phyloP scores from a whole-genome alignment of 2,888 invertebrate genomes.

The Erannis defoliaria region DNA sequence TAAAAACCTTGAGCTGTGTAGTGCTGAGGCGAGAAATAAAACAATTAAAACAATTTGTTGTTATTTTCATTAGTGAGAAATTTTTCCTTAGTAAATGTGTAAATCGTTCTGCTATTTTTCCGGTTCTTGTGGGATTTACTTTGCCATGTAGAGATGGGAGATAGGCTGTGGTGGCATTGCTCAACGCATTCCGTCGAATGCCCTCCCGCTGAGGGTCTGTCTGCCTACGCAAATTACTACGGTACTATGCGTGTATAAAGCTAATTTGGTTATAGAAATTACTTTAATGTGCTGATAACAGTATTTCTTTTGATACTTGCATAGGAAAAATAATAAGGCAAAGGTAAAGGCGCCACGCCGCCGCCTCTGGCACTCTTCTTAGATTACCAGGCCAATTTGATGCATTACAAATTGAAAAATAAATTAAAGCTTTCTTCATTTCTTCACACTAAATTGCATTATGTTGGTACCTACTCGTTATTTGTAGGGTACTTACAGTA shows the following conservation, averaged over 20 bases:
- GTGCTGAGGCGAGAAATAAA: slow-evolving; percentile 36
- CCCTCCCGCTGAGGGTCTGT: slow-evolving; percentile 27
- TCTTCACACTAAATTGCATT: background rate
- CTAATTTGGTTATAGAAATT: slow-evolving; percentile 33
- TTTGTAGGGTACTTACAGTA: background rate
- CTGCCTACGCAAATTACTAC: slow-evolving; percentile 36
- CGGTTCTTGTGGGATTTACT: slow-evolving; percentile 31
- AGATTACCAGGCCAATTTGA: slow-evolving; percentile 13
- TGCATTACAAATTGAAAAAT: slow-evolving; percentile 7
- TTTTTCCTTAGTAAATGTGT: slow-evolving; percentile 15
- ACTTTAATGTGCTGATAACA: slow-evolving; percentile 23
- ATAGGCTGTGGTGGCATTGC: slow-evolving; percentile 27
- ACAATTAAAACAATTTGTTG: slow-evolving; percentile 34
- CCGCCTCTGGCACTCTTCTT: slow-evolving; percentile 11
- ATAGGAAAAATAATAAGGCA: slow-evolving; percentile 10
- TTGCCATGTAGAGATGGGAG: slow-evolving; percentile 25
- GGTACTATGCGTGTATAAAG: slow-evolving; percentile 30
- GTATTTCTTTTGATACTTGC: slow-evolving; percentile 12
- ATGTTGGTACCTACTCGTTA: background rate
- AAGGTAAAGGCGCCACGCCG: background rate
- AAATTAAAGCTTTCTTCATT: background rate
- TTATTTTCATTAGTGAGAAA: slow-evolving; percentile 29
- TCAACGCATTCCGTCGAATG: slow-evolving; percentile 29
- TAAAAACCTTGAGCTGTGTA: slow-evolving; percentile 48
- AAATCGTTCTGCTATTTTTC: slow-evolving; percentile 32